Conservation (phyloP, 2,888 invertebrate genomes). For the Nowickia ferox region DNA sequence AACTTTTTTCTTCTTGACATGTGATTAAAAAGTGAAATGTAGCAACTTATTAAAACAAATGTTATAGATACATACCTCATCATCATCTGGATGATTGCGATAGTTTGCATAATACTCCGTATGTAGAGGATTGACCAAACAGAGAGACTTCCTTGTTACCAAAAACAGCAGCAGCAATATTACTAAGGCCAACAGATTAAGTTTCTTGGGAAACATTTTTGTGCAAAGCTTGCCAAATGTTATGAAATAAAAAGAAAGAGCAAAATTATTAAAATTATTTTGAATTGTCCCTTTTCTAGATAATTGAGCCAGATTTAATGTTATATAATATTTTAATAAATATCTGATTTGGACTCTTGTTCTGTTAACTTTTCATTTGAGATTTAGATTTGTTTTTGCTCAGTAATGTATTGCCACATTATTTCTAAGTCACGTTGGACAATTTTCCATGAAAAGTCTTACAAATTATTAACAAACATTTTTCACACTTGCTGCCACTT, state of each 20-base stretch:
- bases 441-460: slow-evolving; percentile 64
- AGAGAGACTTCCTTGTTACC: slow-evolving; percentile 54
- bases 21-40: neutral
- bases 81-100: slow-evolving; percentile 79
- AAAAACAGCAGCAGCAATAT: slow-evolving; percentile 55
- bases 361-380: neutral
- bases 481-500: slow-evolving; percentile 69
- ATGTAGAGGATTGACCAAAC: slow-evolving; percentile 73
- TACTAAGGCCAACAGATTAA: slow-evolving; percentile 13
- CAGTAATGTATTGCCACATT: slow-evolving; percentile 16
- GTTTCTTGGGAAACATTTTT: slow-evolving; percentile 75
- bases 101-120: slow-evolving; percentile 80
- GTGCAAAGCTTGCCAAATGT: slow-evolving; percentile 72
- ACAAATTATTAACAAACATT: slow-evolving; percentile 70
- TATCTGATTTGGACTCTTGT: neutral
- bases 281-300: slow-evolving; percentile 48
- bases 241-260: slow-evolving; percentile 1
- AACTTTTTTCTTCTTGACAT: too few relatives aligned
- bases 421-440: slow-evolving; percentile 67
- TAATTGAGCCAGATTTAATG: neutral
- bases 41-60: neutral
- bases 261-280: slow-evolving; percentile 13
- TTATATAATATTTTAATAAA: slow-evolving; percentile 38
- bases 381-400: slow-evolving; percentile 3
- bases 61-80: slow-evolving; percentile 74